Evolutionary conservation across 1,140 invertebrate species (phyloP).

Genomic region (Neotoxoptera formosana): DNA sequence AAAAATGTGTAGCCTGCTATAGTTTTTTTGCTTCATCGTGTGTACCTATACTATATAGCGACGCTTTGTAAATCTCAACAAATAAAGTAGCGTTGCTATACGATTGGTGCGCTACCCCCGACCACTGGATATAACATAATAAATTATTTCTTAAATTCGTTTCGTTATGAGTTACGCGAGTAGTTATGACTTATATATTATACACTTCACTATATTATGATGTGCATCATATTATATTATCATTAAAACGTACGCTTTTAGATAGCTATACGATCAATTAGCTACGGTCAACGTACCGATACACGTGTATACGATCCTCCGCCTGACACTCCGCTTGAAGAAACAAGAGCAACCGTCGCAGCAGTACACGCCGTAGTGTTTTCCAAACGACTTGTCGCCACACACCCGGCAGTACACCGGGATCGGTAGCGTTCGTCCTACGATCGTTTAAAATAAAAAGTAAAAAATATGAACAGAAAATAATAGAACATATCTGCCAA

Average conservation of each 20-base stretch:
- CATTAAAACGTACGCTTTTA: not conserved
- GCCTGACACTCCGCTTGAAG: conserved; percentile 82
- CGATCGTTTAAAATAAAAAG: not conserved
- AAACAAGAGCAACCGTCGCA: conserved; percentile 92
- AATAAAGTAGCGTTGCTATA: too few relatives aligned
- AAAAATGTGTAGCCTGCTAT: too few relatives aligned
- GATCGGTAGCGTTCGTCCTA: conserved; percentile 73
- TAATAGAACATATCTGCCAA: not conserved
- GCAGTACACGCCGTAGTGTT: conserved; percentile 86
- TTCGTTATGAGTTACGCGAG: too few relatives aligned
- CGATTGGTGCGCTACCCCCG: too few relatives aligned
- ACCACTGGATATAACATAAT: too few relatives aligned
- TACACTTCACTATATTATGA: too few relatives aligned
- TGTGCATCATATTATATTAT: not conserved
- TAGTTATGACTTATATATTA: too few relatives aligned
- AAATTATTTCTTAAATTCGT: too few relatives aligned
- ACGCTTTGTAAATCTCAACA: too few relatives aligned
- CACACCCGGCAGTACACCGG: conserved; percentile 78
- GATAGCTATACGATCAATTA: not conserved
- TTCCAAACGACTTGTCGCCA: conserved; percentile 85
- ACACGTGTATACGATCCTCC: conserved; percentile 76
- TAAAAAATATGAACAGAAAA: not conserved
- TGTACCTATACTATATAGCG: too few relatives aligned
- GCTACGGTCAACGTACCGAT: conserved; percentile 69
- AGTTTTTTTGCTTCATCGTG: too few relatives aligned